Conservation (phyloP, 2,113 vertebrate species). For the Esox niger region DNA sequence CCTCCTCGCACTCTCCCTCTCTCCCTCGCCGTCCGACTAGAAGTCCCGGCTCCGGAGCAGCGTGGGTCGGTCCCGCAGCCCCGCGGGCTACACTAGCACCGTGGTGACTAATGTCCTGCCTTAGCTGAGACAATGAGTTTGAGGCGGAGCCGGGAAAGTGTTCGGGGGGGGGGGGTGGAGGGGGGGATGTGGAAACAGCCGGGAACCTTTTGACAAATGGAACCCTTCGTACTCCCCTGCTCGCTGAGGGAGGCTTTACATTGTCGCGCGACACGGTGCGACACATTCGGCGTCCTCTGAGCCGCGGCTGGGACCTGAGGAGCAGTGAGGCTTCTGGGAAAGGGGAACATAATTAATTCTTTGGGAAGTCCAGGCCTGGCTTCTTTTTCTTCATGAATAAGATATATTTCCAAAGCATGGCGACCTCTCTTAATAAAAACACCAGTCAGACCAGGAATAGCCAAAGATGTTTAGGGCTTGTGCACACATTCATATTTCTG, state of each 20-base stretch:
- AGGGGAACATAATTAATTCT: conserved; percentile 69
- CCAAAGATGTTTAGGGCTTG: conserved; percentile 56
- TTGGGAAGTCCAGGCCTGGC: conserved; percentile 67
- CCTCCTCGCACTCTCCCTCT: not conserved
- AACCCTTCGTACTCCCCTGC: conserved; percentile 82
- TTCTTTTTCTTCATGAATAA: conserved; percentile 67
- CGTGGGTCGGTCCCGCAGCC: conserved; percentile 73
- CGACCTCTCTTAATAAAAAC: conserved; percentile 71
- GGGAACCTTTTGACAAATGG: conserved; percentile 91
- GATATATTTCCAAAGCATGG: conserved; percentile 72
- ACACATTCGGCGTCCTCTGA: conserved; percentile 60
- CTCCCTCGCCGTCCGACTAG: not conserved
- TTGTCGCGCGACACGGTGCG: conserved; percentile 60
- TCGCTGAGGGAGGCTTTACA: conserved; percentile 88
- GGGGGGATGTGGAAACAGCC: conserved; percentile 78
- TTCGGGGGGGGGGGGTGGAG: conserved; percentile 74
- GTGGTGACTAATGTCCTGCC: conserved; percentile 94
- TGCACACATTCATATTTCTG: conserved; percentile 65
- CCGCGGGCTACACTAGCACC: conserved; percentile 82
- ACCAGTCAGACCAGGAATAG: conserved; percentile 59
- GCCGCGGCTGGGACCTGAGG: conserved; percentile 55
- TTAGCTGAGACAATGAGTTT: conserved; percentile 90
- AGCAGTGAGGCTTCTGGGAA: conserved; percentile 48
- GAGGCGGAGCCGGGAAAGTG: conserved; percentile 70
- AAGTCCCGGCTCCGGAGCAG: conserved; percentile 40